Evolutionary conservation across 2,888 invertebrate species (phyloP), one percentile per base, ranked within the genome.

Genomic region (Conchocele bisecta): DNA sequence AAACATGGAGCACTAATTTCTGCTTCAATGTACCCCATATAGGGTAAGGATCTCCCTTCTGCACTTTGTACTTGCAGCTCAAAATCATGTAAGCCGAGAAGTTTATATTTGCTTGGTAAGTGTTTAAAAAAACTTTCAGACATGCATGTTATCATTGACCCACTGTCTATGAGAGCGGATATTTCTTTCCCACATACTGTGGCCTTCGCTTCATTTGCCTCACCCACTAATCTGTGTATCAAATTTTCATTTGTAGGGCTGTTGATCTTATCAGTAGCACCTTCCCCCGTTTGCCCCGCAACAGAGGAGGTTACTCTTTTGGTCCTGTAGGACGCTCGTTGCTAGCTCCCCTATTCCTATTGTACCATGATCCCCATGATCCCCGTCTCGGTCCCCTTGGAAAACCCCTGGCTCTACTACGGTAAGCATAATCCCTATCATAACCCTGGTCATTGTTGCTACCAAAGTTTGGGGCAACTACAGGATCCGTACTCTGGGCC

Each of bases 281-380:
- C 54, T 37, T 54, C 54, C 39, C n/a, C 54, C 11, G 37, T 53
- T 29, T 53, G 53, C 35, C 53, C 53, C 26, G 33, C 53, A 13
- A 53, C 35, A 33, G 53, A 53, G 33, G 53, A 53, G 31, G 29
- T 11, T 53, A 53, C 35, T 53, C 13, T 26, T 53, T 53, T 53
- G 15, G 17, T 33, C 20, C 9, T 4, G 46, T 28, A 20, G 26
- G 26, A 20, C 9, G 46, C 26, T 28, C 46, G 46, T 20, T 46
- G 24, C 26, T 5, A 20, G 26, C 46, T 26, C 46, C 46, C 5
- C 24, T 24, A 22, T 22, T 9, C 11, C 48, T 31, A 6, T 31
- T 3, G n/a, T 15, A 20, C n/a, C n/a, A 48, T 29, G n/a, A 13
- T 9, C 29, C 48, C 15, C 15, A n/a, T 13, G n/a, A 28, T 31